These are phyloP conservation scores for Mythimna vitellina DNA, from an alignment of 2,888 invertebrate species.

Conservation along the genomic window DNA sequence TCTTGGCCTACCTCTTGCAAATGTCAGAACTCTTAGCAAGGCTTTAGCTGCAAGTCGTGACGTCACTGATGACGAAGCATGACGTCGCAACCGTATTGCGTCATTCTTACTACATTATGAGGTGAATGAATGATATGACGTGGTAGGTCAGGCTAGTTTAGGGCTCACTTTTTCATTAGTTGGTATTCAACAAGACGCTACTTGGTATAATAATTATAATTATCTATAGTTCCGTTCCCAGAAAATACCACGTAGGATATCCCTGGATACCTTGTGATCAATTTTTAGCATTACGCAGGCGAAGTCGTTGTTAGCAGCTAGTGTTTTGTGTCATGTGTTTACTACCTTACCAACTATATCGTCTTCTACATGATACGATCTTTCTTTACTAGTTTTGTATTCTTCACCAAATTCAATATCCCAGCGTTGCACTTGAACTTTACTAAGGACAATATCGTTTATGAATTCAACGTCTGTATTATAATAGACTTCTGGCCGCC, in stretches of 20 bases:
- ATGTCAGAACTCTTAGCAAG: constrained; percentile 47
- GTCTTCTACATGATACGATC: neutral
- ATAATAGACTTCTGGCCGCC: constrained; percentile 26
- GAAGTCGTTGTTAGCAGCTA: no score
- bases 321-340: neutral
- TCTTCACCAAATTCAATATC: constrained; percentile 1
- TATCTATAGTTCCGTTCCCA: neutral
- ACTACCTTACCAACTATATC: neutral
- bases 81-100: constrained; percentile 33
- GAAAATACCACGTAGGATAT: neutral
- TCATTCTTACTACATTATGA: constrained; percentile 30
- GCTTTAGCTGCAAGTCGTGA: constrained; percentile 38
- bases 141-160: constrained; percentile 13
- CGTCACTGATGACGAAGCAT: constrained; percentile 33
- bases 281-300: no score
- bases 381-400: neutral
- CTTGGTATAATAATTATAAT: neutral
- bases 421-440: constrained; percentile 38
- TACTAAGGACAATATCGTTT: constrained; percentile 46
- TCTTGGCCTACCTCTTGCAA: constrained; percentile 32
- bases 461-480: constrained; percentile 35
- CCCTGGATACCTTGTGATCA: no score
- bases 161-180: neutral
- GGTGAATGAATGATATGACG: constrained; percentile 37
- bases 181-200: neutral